These are phyloP conservation scores for Anneissia japonica DNA, from an alignment of 35 echinoderm and acorn worm species.

Conservation along the genomic window DNA sequence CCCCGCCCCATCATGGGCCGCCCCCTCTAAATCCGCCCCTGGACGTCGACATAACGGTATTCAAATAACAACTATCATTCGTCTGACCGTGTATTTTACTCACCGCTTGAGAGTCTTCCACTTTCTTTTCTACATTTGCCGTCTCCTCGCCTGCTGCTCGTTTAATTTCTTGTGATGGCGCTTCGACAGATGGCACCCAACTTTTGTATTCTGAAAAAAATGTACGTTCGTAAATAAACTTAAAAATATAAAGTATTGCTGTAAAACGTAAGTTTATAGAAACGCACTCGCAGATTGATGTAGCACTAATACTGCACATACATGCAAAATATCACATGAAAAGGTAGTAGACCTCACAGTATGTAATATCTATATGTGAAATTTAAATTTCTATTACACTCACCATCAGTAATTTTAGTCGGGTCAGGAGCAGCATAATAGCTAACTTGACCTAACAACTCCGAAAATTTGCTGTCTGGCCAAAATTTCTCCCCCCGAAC, in stretches of 20 bases:
- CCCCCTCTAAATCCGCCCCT: too few species aligned
- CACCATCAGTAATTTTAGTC: conserved; percentile 83
- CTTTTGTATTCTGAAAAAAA: conserved; percentile 72
- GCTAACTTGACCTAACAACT: conserved; percentile 66
- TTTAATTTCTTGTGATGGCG: conserved; percentile 50
- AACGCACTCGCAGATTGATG: too few species aligned
- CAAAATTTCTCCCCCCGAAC: conserved; percentile 94
- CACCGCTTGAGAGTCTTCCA: too few species aligned
- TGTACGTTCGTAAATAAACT: not conserved
- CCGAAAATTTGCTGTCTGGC: conserved; percentile 79
- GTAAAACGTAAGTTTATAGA: too few species aligned
- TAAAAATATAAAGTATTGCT: too few species aligned
- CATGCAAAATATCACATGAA: too few species aligned
- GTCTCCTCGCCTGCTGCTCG: conserved; percentile 4
- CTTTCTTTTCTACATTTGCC: not conserved
- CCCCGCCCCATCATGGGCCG: too few species aligned
- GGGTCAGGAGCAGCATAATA: conserved; percentile 74
- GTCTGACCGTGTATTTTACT: too few species aligned
- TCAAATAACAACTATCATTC: too few species aligned
- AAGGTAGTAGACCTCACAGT: too few species aligned
- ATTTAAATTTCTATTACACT: not conserved
- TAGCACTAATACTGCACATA: too few species aligned
- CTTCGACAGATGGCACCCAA: conserved; percentile 74
- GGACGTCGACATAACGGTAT: too few species aligned
- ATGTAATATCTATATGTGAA: not conserved